phyloP scores from a whole-genome alignment of 2,113 vertebrate species.

The Megaceryle maxima region DNA sequence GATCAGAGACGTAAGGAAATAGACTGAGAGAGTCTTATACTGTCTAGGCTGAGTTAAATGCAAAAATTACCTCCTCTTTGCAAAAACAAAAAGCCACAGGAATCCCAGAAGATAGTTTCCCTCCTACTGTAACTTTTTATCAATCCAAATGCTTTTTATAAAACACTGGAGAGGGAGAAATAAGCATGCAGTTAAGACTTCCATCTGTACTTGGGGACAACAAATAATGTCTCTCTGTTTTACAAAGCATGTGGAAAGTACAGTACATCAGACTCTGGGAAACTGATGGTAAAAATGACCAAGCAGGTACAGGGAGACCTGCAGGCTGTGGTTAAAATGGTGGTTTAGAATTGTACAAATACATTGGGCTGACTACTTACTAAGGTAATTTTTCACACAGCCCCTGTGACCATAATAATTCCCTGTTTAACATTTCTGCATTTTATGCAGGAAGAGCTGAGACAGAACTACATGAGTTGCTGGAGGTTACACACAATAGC shows the following conservation, averaged over 20 bases:
- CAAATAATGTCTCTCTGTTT: not conserved
- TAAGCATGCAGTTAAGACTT: not conserved
- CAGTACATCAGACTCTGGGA: not conserved
- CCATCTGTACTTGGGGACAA: not conserved
- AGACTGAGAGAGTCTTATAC: not conserved
- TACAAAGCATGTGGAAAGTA: not conserved
- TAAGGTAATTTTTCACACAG: not conserved
- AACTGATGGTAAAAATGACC: not conserved
- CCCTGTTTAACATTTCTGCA: not conserved
- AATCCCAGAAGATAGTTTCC: not conserved
- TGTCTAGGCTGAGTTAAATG: not conserved
- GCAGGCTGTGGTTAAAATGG: not conserved
- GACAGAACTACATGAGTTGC: not conserved
- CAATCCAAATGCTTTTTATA: not conserved
- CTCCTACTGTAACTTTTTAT: not conserved
- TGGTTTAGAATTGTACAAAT: not conserved
- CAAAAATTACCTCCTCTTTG: not conserved
- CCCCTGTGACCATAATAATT: not conserved
- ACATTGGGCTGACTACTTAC: not conserved
- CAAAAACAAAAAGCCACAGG: not conserved
- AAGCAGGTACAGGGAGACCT: fast-evolving
- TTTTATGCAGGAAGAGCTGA: not conserved
- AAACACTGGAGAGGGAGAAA: not conserved
- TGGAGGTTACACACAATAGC: not conserved
- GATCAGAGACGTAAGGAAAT: not conserved